phyloP scores from a whole-genome alignment of 2,113 vertebrate genomes.

The Mugil cephalus region DNA sequence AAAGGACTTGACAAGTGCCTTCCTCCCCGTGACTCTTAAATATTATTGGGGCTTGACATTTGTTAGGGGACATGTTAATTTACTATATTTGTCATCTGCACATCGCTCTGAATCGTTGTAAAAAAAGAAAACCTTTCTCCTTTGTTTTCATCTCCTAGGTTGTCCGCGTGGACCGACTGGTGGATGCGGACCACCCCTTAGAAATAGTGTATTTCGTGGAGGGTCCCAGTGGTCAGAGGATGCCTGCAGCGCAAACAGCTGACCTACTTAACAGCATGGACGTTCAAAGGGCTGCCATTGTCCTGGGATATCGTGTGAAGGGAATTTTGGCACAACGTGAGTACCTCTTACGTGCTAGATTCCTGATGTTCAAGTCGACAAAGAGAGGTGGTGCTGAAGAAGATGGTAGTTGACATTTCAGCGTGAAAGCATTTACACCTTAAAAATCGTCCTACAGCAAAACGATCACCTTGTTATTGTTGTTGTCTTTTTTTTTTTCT shows the following conservation, averaged over 20 bases:
- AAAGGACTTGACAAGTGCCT: too few relatives aligned
- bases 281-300: constrained; percentile 94
- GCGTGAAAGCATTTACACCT: background rate
- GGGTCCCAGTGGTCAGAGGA: constrained; percentile 87
- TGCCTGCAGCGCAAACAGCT: constrained; percentile 88
- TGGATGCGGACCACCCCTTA: constrained; percentile 88
- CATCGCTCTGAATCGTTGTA: too few relatives aligned
- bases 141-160: constrained; percentile 81
- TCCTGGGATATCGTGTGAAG: constrained; percentile 95
- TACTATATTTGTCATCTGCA: too few relatives aligned
- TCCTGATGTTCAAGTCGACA: background rate
- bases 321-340: constrained; percentile 94
- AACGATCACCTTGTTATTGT: too few relatives aligned
- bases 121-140: background rate
- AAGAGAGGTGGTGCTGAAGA: constrained; percentile 7
- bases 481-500: background rate
- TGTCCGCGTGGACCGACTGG: constrained; percentile 88
- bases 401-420: background rate
- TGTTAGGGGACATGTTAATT: too few relatives aligned
- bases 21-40: too few relatives aligned
- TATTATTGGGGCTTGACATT: too few relatives aligned
- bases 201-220: constrained; percentile 97
- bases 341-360: constrained; percentile 57
- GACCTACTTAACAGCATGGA: constrained; percentile 92
- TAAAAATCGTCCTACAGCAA: background rate